Evolutionary conservation across 2,888 invertebrate genomes (phyloP).

Genomic region (Cheilosia vernalis): DNA sequence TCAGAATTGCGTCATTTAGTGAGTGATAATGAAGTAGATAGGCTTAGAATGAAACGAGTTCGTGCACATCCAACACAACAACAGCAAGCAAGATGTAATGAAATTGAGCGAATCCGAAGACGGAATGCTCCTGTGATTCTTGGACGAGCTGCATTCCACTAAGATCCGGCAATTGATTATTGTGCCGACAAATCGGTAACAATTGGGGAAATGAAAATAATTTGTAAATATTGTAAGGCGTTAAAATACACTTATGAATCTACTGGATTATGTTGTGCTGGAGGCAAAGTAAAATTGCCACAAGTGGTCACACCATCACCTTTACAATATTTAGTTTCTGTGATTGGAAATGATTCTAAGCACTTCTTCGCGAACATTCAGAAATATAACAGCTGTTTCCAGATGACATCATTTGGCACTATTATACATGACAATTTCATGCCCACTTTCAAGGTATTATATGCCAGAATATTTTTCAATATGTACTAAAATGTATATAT

Average conservation of each 20-base stretch:
- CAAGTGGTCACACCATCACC: slow-evolving; percentile 50
- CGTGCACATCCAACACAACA: slow-evolving; percentile 62
- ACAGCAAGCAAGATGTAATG: slow-evolving; percentile 55
- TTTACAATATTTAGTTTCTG: slow-evolving; percentile 24
- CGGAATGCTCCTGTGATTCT: no score
- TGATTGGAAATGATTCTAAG: background rate
- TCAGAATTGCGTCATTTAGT: no score
- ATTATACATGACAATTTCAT: no score
- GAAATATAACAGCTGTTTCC: background rate
- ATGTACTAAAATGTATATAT: no score
- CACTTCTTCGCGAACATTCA: background rate
- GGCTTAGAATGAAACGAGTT: slow-evolving; percentile 64
- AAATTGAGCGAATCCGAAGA: background rate
- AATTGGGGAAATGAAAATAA: slow-evolving; percentile 30
- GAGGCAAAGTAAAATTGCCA: slow-evolving; percentile 66
- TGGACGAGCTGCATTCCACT: slow-evolving; percentile 4
- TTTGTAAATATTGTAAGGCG: slow-evolving; percentile 34
- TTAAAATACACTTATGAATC: slow-evolving; percentile 27
- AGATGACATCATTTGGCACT: no score
- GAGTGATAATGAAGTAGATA: slow-evolving; percentile 11
- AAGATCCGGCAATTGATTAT: slow-evolving; percentile 21
- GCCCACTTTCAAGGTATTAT: no score
- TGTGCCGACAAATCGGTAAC: slow-evolving; percentile 27
- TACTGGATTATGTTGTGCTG: slow-evolving; percentile 55
- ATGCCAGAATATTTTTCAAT: no score